phyloP scores from a whole-genome alignment of 1,140 invertebrate genomes.

The Calephelis virginiensis region DNA sequence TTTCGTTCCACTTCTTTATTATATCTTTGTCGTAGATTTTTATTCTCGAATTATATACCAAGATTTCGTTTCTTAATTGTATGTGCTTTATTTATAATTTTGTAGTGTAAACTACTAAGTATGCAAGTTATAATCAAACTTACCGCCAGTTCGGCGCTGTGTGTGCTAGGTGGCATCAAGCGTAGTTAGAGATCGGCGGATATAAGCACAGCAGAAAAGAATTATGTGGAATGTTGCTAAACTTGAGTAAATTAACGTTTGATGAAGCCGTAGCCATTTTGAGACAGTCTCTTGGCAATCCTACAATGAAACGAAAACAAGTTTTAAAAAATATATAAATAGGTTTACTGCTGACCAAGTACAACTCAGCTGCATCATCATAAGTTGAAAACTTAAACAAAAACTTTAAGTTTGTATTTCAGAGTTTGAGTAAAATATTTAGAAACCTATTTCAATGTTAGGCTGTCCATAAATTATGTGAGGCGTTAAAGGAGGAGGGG shows the following conservation, averaged over 20 bases:
- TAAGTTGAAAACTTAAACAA: no score
- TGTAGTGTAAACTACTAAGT: background rate
- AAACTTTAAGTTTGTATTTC: no score
- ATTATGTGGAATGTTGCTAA: constrained; percentile 45
- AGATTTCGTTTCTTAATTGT: no score
- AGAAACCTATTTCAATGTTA: no score
- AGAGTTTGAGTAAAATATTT: no score
- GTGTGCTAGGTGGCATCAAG: constrained; percentile 52
- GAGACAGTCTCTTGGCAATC: constrained; percentile 46
- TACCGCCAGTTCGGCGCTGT: constrained; percentile 53
- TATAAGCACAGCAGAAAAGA: constrained; percentile 51
- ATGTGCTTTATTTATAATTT: background rate
- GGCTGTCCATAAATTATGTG: no score
- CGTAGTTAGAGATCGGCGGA: constrained; percentile 46
- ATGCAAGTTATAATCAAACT: constrained; percentile 22
- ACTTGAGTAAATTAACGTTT: constrained; percentile 39
- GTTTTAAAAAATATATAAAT: background rate
- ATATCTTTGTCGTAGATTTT: background rate
- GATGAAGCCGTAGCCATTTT: constrained; percentile 43
- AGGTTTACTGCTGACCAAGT: background rate
- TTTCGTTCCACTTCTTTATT: background rate
- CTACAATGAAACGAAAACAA: constrained; percentile 33
- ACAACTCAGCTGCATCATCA: no score
- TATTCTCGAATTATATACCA: background rate
- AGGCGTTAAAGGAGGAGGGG: no score